Percentiles rank a stretch among this genome's conserved stretches.
Conservation (phyloP, 2,888 invertebrate species). For the Chloroclysta siterata region DNA sequence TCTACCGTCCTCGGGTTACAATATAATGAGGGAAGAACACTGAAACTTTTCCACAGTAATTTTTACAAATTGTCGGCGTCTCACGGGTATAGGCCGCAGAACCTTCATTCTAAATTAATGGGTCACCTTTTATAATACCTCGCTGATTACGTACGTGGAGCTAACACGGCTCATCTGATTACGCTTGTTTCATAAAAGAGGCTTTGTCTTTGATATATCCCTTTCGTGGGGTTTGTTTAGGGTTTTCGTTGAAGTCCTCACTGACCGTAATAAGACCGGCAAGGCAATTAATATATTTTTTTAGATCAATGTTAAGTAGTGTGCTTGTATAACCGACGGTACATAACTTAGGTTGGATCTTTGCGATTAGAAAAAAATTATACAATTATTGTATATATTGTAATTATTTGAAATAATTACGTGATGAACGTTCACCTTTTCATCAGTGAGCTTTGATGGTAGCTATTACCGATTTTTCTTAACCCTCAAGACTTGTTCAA, state of each 20-base stretch:
- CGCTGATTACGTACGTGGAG: slow-evolving; percentile 8
- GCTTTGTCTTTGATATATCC: not conserved
- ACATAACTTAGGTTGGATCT: no score
- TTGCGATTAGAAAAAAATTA: no score
- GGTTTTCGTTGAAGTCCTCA: not conserved
- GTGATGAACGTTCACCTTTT: not conserved
- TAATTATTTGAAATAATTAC: no score
- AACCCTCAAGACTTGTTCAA: not conserved
- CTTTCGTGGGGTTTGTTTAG: not conserved
- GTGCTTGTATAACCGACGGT: no score
- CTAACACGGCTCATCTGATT: slow-evolving; percentile 9
- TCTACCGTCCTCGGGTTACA: slow-evolving; percentile 62
- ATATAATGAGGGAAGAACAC: slow-evolving; percentile 66
- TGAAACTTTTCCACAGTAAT: slow-evolving; percentile 50
- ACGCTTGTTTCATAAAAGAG: slow-evolving; percentile 3
- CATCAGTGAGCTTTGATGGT: not conserved
- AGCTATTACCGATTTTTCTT: not conserved
- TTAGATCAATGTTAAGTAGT: no score
- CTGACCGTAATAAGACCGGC: not conserved
- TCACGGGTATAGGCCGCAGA: slow-evolving; percentile 33
- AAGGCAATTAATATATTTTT: no score
- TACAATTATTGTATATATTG: no score
- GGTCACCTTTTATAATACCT: slow-evolving; percentile 32
- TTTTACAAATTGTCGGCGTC: slow-evolving; percentile 46
- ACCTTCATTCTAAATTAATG: slow-evolving; percentile 34